Percentiles rank a stretch among this genome's conserved stretches.
phyloP scores from a whole-genome alignment of 1,140 invertebrate species.

The Trialeurodes vaporariorum region DNA sequence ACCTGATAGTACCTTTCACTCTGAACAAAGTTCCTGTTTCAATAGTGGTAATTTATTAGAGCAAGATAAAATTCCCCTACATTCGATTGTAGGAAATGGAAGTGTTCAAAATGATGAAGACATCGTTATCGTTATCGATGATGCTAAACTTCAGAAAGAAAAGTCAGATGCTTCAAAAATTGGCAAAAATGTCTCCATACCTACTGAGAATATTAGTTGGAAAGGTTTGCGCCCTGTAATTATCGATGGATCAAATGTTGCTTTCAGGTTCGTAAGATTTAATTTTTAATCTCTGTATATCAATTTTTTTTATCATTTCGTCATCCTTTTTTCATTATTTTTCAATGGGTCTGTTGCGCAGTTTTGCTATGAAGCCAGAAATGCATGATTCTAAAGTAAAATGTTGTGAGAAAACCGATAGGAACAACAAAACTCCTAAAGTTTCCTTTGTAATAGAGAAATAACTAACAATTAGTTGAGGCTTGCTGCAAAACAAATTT shows the following conservation, averaged over 20 bases:
- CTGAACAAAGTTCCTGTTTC: no score
- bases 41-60: no score
- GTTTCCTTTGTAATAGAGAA: no score
- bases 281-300: conserved; percentile 27
- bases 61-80: background rate
- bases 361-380: no score
- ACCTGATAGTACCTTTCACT: background rate
- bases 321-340: no score
- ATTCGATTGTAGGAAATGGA: background rate
- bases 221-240: conserved; percentile 54
- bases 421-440: no score
- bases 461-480: no score
- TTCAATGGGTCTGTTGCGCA: no score
- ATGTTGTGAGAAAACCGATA: no score
- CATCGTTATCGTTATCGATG: background rate
- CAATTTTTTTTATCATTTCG: no score
- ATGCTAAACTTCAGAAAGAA: background rate
- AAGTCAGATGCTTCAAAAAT: background rate
- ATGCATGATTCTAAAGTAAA: no score
- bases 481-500: no score
- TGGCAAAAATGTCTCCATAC: background rate
- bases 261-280: conserved; percentile 58
- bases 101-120: background rate
- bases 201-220: background rate
- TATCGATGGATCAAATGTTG: conserved; percentile 87